Base-by-base conservation (phyloP, 2,797 vertebrate genomes). In the Molossus molossus region DNA sequence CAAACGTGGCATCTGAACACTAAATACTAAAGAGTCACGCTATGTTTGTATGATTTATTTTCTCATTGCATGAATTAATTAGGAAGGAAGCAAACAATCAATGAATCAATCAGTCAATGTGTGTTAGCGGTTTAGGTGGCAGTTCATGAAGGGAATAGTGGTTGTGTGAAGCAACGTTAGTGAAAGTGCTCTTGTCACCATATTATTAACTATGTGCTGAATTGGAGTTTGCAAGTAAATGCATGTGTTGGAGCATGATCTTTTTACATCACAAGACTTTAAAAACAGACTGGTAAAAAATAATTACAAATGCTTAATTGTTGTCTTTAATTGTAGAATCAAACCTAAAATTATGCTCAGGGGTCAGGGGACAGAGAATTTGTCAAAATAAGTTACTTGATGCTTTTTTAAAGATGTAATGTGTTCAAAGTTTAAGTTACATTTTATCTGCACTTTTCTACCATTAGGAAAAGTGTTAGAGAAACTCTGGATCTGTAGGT, bases 401-500 rank as follows among this genome's bases (percentile, higher is more conserved):
- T n/a, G 94, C 91, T 86, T 81, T 48, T n/a, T 88, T 80, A 58
- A 33, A 33, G 33, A 55, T n/a, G 37, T 90, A 80, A 57, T 83
- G 93, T 65, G 8, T 5, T 69, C 80, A 70, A 89, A 84, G 27
- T 82, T 85, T 83, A 33, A 81, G 64, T 40, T 65, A 62, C 21
- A 76, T 17, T 90, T 64, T 64, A 86, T 83, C 76, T 89, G 55
- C 40, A 50, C 64, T 91, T 93, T 79, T 15, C 12, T 89, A 62
- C 55, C 27, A 87, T 12, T 45, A 76, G 29, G 33, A 50, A 90
- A 93, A 70, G 48, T 20, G 65, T 29, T 60, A 67, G 3, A 86
- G 75, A 82, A n/a, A 10, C 50, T 92, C 29, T 81, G 60, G 3
- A 20, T 69, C 12, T 57, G 8, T 1, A 50, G 6, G 11, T 53